Conservation (phyloP, 1,140 invertebrate species). For the Semibalanus balanoides region DNA sequence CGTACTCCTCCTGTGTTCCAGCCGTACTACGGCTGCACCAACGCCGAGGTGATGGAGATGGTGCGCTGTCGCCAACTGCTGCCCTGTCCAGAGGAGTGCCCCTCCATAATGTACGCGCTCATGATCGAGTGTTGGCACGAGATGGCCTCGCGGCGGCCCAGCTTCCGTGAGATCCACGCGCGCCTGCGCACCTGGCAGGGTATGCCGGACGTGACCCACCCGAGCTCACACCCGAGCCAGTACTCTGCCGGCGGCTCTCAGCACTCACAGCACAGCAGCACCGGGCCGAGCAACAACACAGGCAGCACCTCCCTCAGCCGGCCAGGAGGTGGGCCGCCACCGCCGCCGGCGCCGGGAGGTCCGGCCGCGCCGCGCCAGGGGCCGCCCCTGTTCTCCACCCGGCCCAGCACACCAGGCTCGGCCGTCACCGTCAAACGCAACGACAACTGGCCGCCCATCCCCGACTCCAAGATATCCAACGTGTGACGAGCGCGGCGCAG, state of each 20-base stretch:
- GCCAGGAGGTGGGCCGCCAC: not conserved
- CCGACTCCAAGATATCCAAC: not conserved
- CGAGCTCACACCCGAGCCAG: slow-evolving; percentile 8
- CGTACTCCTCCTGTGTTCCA: too few species aligned
- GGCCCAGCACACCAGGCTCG: not conserved
- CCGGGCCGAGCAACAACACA: slow-evolving; percentile 41
- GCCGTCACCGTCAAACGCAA: not conserved
- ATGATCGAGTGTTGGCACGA: slow-evolving; percentile 99
- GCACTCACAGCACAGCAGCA: slow-evolving; percentile 35
- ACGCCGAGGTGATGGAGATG: slow-evolving; percentile 96
- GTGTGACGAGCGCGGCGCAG: not conserved
- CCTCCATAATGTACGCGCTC: slow-evolving; percentile 70
- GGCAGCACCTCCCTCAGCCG: slow-evolving; percentile 32
- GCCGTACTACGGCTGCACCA: slow-evolving; percentile 86
- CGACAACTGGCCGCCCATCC: not conserved
- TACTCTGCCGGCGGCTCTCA: slow-evolving; percentile 4
- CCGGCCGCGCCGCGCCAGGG: too few species aligned
- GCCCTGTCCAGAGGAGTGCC: slow-evolving; percentile 81
- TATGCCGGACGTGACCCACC: slow-evolving; percentile 17
- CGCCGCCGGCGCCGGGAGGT: too few species aligned
- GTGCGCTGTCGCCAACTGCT: slow-evolving; percentile 84
- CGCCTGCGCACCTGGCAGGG: slow-evolving; percentile 51
- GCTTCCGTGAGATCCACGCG: slow-evolving; percentile 65
- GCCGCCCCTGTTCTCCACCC: not conserved
- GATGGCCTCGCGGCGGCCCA: slow-evolving; percentile 69